phyloP scores from a whole-genome alignment of 2,888 invertebrate species.

The Leptothorax acervorum region DNA sequence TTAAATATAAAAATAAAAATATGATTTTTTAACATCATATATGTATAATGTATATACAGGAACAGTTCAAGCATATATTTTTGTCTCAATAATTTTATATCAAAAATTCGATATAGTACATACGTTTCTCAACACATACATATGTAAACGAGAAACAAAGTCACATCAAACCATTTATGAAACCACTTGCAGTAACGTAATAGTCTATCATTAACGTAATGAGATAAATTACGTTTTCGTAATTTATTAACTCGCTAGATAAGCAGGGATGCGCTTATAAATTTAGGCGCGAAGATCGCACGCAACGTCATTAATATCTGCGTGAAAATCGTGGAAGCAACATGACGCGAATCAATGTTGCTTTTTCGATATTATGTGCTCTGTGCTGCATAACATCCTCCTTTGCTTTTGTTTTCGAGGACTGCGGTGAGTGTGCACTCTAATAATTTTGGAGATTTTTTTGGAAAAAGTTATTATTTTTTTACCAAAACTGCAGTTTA shows the following conservation, averaged over 20 bases:
- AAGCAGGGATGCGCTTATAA: conserved; percentile 34
- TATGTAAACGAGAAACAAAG: not conserved
- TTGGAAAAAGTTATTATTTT: not conserved
- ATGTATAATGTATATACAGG: too few relatives aligned
- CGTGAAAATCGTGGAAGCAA: conserved; percentile 11
- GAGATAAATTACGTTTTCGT: conserved; percentile 13
- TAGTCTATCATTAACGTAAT: conserved; percentile 39
- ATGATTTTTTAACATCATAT: too few relatives aligned
- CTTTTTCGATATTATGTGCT: not conserved
- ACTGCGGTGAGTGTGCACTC: conserved; percentile 21
- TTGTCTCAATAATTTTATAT: too few relatives aligned
- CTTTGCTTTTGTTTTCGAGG: conserved; percentile 21
- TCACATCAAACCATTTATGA: not conserved
- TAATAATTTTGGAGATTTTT: not conserved
- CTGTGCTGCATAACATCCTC: conserved; percentile 13
- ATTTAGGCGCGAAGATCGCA: not conserved
- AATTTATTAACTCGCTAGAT: conserved; percentile 1
- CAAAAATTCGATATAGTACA: too few relatives aligned
- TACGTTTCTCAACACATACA: not conserved
- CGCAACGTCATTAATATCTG: not conserved
- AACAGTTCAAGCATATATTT: too few relatives aligned
- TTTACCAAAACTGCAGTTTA: not conserved
- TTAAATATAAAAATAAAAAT: too few relatives aligned
- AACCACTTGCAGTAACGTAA: not conserved
- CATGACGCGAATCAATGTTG: conserved; percentile 12